phyloP scores from a whole-genome alignment of 2,888 invertebrate genomes.

The Deroplatys truncata region DNA sequence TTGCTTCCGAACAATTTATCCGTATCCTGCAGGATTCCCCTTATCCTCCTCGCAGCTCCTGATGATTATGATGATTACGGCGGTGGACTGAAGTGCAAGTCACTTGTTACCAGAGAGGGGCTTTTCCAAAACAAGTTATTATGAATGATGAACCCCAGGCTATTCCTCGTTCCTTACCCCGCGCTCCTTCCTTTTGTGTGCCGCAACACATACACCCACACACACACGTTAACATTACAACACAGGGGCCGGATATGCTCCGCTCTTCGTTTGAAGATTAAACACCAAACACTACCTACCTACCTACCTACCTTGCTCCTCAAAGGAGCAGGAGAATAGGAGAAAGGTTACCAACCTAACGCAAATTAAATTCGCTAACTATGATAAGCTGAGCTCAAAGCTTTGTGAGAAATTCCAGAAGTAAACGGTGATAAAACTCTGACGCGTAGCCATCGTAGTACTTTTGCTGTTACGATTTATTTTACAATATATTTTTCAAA shows the following conservation, averaged over 20 bases:
- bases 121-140: conserved; percentile 3
- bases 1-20: neutral
- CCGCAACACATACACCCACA: neutral
- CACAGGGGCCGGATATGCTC: neutral
- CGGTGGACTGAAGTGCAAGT: neutral
- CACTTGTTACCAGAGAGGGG: neutral
- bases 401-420: neutral
- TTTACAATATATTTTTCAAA: no score
- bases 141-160: conserved; percentile 6
- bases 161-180: no score
- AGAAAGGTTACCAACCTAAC: neutral
- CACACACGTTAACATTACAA: neutral
- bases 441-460: no score
- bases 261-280: neutral
- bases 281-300: neutral
- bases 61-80: neutral
- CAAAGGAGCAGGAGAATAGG: neutral
- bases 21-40: neutral
- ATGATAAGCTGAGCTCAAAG: neutral
- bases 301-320: neutral
- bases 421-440: no score
- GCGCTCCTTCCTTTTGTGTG: neutral
- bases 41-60: neutral
- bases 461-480: no score
- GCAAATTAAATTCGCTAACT: neutral